Evolutionary conservation across 2,113 vertebrate genomes (phyloP), one percentile per base, ranked within the genome.

Genomic region (Ellobius talpinus): DNA sequence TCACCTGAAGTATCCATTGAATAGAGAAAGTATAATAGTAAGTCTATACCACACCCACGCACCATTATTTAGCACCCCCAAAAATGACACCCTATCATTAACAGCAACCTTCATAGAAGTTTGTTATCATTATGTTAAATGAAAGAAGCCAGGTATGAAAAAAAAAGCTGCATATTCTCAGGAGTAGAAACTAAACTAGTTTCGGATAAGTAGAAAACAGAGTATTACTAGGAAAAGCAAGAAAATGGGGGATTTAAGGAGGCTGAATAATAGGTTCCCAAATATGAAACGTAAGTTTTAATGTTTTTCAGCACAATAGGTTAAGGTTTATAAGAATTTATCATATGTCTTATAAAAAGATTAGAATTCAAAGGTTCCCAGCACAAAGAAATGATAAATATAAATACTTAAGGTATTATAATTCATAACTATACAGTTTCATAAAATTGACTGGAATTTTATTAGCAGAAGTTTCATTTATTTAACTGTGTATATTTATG

Each of bases 351-450:
- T 81, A 58, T 87, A 87, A 86, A 36, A 93, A 52, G 33, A 79
- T 31, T 36, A 10, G 50, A 81, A 81, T n/a, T 58, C 52, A 81
- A 58, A 81, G 33, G 19, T 13, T 66, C 36, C 45, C 36, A 86
- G 0, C 36, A 87, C 58, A 87, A 76, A 85, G 31, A 85, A 91
- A 55, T 87, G 45, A 68, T 87, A 66, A 77, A 24, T 82, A 82
- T 82, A 82, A 58, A 77, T 87, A n/a, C n/a, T 33, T 72, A 89
- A 45, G 17, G 5, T 87, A 68, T 73, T 89, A 52, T 88, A 47
- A 74, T 90, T 24, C 47, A 79, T 96, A 76, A 74, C 81, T 87
- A 76, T 73, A 68, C 76, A 87, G 36, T 87, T 89, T 95, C 78
- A 45, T 74, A 55, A 73, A 95, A 84, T 92, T 13, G 24, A 16